Percentiles rank a stretch among this genome's conserved stretches.
These are phyloP conservation scores for Delphinapterus leucas DNA, from an alignment of 2,113 vertebrate genomes.

Conservation along the genomic window DNA sequence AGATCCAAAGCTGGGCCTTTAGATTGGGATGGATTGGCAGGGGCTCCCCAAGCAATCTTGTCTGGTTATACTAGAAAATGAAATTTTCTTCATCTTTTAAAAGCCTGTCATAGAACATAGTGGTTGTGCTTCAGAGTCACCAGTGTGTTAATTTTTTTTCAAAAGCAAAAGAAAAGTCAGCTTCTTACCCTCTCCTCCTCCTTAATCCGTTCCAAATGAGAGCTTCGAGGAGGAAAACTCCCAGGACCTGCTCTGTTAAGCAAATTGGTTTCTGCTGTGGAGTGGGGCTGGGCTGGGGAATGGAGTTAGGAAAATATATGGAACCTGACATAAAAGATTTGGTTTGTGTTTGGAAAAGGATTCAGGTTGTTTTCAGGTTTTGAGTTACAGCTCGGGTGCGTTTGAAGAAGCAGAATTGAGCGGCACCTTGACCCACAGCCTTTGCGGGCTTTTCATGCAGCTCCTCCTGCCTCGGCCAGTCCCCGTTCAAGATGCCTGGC, in stretches of 20 bases:
- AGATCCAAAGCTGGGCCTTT: neutral
- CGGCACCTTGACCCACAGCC: conserved; percentile 48
- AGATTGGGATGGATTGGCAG: neutral
- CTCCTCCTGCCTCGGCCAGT: conserved; percentile 47
- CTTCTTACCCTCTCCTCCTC: neutral
- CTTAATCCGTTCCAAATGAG: conserved; percentile 84
- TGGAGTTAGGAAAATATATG: conserved; percentile 61
- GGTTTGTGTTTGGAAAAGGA: conserved; percentile 58
- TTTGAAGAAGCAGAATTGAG: conserved; percentile 59
- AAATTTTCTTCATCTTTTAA: conserved; percentile 2
- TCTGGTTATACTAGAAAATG: neutral
- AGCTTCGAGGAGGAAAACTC: conserved; percentile 71
- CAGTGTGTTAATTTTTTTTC: conserved; percentile 76
- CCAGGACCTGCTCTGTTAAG: conserved; percentile 73
- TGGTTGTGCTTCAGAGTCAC: conserved; percentile 69
- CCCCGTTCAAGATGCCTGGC: conserved; percentile 71
- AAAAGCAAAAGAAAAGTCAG: neutral
- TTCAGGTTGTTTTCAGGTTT: conserved; percentile 72
- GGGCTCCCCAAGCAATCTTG: neutral
- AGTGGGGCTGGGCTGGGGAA: conserved; percentile 13
- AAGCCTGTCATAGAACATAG: conserved; percentile 37
- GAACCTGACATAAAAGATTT: conserved; percentile 62
- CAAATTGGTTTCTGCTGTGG: conserved; percentile 78
- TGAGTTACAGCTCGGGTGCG: conserved; percentile 60
- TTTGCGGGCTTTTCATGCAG: conserved; percentile 54